Conservation (phyloP, 2,113 vertebrate species). For the Oncorhynchus keta region DNA sequence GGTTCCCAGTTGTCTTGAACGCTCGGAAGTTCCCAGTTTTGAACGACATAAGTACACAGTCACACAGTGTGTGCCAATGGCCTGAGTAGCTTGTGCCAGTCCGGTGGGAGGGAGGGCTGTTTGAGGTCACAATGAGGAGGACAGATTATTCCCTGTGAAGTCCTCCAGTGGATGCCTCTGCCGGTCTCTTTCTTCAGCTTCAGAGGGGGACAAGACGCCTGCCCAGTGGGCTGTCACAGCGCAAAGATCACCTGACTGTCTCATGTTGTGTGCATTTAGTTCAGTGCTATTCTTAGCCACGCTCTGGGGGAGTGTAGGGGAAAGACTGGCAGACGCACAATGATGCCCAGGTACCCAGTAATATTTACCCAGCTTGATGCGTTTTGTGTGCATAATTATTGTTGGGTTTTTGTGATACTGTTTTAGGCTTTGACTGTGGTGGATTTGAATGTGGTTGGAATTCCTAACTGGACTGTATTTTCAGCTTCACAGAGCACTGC, state of each 20-base stretch:
- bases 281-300: conserved; percentile 92
- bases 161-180: conserved; percentile 9
- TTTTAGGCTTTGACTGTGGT: neutral
- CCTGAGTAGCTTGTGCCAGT: neutral
- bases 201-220: neutral
- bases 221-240: conserved; percentile 35
- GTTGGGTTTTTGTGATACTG: neutral
- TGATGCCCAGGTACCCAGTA: conserved; percentile 80
- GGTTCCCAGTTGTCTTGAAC: no score
- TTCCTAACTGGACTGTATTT: no score
- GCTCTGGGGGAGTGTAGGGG: conserved; percentile 45
- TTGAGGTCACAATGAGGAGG: conserved; percentile 44
- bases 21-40: no score
- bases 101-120: conserved; percentile 31
- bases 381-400: neutral
- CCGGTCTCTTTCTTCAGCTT: conserved; percentile 34
- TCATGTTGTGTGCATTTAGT: conserved; percentile 91
- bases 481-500: no score
- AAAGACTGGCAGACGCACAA: conserved; percentile 68
- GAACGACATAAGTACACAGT: neutral
- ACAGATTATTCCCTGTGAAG: conserved; percentile 25
- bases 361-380: conserved; percentile 37
- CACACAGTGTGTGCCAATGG: conserved; percentile 1
- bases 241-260: conserved; percentile 89
- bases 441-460: neutral